phyloP scores from a whole-genome alignment of 2,888 invertebrate genomes.

The Nomada lathburiana region DNA sequence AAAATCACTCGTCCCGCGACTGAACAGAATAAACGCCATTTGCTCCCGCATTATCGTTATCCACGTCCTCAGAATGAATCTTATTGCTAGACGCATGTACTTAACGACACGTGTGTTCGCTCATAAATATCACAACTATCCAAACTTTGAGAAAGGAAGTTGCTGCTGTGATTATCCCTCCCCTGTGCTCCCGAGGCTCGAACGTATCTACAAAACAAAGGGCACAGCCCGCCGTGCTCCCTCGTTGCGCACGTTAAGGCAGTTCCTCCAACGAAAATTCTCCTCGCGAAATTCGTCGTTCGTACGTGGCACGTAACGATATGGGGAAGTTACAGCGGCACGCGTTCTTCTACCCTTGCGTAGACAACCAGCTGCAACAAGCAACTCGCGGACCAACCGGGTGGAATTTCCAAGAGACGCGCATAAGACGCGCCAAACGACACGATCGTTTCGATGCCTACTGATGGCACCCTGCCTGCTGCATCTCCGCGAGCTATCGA shows the following conservation, averaged over 20 bases:
- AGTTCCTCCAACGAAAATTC: constrained; percentile 66
- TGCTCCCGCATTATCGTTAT: too few species aligned
- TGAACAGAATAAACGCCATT: too few species aligned
- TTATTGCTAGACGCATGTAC: too few species aligned
- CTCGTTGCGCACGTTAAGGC: constrained; percentile 56
- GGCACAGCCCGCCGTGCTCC: constrained; percentile 38
- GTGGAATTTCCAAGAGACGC: constrained; percentile 45
- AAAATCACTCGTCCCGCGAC: too few species aligned
- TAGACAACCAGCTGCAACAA: background rate
- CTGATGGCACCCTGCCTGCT: constrained; percentile 33
- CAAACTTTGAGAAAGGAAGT: constrained; percentile 17
- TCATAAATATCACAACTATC: too few species aligned
- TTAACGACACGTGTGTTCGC: too few species aligned
- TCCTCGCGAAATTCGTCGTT: constrained; percentile 67
- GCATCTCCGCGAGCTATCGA: constrained; percentile 13
- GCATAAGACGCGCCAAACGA: constrained; percentile 29
- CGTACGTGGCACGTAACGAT: constrained; percentile 76
- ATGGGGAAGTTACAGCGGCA: constrained; percentile 76
- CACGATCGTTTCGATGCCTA: constrained; percentile 23
- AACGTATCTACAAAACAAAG: constrained; percentile 40
- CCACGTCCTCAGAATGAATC: too few species aligned
- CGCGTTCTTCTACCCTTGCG: constrained; percentile 48
- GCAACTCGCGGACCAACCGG: constrained; percentile 19
- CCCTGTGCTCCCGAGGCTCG: background rate
- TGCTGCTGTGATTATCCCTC: constrained; percentile 20